phyloP scores from a whole-genome alignment of 2,888 invertebrate genomes.

The Allolobophora icterica region DNA sequence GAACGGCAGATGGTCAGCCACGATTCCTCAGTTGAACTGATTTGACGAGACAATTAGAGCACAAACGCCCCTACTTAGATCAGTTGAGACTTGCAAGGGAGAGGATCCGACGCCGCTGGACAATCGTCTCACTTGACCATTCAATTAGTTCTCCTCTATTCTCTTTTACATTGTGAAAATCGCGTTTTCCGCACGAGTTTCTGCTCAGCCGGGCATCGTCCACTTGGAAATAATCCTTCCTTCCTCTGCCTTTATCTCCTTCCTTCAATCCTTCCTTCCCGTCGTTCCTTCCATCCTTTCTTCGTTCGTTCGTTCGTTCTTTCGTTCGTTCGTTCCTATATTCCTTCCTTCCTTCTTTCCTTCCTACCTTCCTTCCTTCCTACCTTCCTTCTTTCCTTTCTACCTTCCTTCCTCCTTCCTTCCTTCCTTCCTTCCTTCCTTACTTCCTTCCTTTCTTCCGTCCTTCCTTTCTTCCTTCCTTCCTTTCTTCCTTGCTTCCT shows the following conservation, averaged over 20 bases:
- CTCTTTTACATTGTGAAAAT: not conserved
- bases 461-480: no score
- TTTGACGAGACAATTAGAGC: constrained; percentile 3
- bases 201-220: not conserved
- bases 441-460: no score
- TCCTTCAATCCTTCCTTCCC: not conserved
- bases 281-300: no score
- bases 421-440: no score
- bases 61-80: not conserved
- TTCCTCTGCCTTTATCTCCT: not conserved
- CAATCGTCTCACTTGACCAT: constrained; percentile 1
- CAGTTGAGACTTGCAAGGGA: not conserved
- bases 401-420: no score
- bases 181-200: not conserved
- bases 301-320: not conserved
- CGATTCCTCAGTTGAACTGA: not conserved
- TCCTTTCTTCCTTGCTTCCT: no score
- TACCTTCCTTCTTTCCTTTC: no score
- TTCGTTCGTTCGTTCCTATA: not conserved
- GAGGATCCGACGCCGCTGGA: not conserved
- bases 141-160: not conserved
- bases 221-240: constrained; percentile 11
- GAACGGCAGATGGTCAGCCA: not conserved
- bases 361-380: not conserved
- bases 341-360: not conserved